phyloP scores from a whole-genome alignment of 2,888 invertebrate species.

The Polyploca ridens region DNA sequence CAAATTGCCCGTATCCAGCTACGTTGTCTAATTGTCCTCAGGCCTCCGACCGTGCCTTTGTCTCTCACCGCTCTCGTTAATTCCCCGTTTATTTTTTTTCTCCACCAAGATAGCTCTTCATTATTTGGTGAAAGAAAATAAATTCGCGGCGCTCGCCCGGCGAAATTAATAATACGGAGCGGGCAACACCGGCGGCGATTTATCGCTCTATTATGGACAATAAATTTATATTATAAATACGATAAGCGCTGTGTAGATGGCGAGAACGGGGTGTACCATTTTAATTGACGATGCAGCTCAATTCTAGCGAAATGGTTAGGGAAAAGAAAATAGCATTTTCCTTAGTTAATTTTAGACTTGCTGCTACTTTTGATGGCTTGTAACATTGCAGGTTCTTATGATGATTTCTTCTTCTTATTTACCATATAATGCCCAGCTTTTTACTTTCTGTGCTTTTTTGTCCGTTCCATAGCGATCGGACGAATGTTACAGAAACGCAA shows the following conservation, averaged over 20 bases:
- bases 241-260: constrained; percentile 38
- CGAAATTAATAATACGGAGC: constrained; percentile 67
- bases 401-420: too few relatives aligned
- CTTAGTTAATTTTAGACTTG: background rate
- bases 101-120: constrained; percentile 56
- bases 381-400: too few relatives aligned
- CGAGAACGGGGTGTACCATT: constrained; percentile 16
- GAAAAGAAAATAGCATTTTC: background rate
- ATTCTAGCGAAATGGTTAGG: too few relatives aligned
- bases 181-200: constrained; percentile 50
- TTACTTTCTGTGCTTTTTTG: too few relatives aligned
- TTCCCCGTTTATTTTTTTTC: constrained; percentile 43
- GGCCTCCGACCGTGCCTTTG: constrained; percentile 46
- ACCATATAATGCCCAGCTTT: too few relatives aligned
- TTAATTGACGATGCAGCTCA: background rate
- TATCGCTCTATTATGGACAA: constrained; percentile 64
- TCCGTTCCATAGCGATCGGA: too few relatives aligned
- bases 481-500: too few relatives aligned
- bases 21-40: constrained; percentile 50
- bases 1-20: constrained; percentile 56
- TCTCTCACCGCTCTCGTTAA: constrained; percentile 53
- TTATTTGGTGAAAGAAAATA: constrained; percentile 65
- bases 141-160: constrained; percentile 46
- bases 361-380: too few relatives aligned
- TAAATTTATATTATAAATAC: constrained; percentile 64